A percentile compares a stretch with the other conserved stretches of the same genome.
These are phyloP conservation scores for Drosophila orosa DNA, from an alignment of 1,140 invertebrate genomes.

Conservation along the genomic window DNA sequence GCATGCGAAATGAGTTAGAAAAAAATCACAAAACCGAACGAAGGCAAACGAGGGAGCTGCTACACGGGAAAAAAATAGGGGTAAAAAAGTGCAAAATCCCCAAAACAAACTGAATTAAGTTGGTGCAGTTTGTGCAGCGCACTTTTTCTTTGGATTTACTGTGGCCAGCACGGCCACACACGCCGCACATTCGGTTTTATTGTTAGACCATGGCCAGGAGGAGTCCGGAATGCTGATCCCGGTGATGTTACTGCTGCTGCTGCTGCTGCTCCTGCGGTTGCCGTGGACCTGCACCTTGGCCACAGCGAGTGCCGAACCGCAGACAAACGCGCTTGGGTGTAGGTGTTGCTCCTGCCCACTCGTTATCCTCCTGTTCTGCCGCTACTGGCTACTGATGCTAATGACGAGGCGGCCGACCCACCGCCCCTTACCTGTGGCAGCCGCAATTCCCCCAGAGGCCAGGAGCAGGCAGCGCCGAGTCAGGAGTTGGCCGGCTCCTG, in stretches of 20 bases:
- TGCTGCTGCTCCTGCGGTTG: conserved; percentile 56
- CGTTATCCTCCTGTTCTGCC: conserved; percentile 14
- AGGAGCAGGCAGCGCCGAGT: conserved; percentile 20
- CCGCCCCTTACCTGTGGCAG: conserved; percentile 26
- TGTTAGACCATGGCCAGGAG: conserved; percentile 54
- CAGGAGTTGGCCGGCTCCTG: conserved; percentile 52
- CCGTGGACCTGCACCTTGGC: conserved; percentile 64
- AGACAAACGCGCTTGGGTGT: conserved; percentile 76
- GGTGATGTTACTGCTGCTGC: conserved; percentile 14
- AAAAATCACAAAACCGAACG: conserved; percentile 44
- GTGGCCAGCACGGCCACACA: conserved; percentile 37
- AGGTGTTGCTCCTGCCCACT: conserved; percentile 18
- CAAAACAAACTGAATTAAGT: conserved; percentile 76
- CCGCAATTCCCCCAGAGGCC: conserved; percentile 44
- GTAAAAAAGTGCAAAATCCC: conserved; percentile 36
- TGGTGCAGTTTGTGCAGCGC: conserved; percentile 52
- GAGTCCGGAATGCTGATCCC: conserved; percentile 8
- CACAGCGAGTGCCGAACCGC: conserved; percentile 66
- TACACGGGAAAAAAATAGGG: conserved; percentile 38
- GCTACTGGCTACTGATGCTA: conserved; percentile 62
- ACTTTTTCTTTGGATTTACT: conserved; percentile 52
- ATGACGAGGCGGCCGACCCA: conserved; percentile 60
- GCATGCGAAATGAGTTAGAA: conserved; percentile 79
- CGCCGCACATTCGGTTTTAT: conserved; percentile 73
- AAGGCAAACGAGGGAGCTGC: conserved; percentile 10